Base-by-base conservation (phyloP, 2,888 invertebrate genomes). In the Pocota personata region DNA sequence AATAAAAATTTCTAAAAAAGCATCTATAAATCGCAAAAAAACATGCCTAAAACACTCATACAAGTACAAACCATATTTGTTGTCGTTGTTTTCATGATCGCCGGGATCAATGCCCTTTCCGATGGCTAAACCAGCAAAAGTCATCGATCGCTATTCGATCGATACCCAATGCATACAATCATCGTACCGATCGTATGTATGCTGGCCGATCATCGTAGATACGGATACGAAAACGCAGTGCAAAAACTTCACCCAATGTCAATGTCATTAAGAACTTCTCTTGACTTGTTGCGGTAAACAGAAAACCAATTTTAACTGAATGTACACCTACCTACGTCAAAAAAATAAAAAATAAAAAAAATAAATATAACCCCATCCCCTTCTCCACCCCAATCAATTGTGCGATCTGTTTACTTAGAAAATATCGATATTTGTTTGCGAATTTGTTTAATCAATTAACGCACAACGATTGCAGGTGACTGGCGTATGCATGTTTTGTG, bases 181-280 rank as follows among this genome's bases (percentile, higher is more conserved):
- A 24, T 24, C 24, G n/a, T n/a, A n/a, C n/a, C n/a, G 24, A 52
- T 57, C 66, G 32, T 27, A 27, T 21, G 24, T 50, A 66, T 24
- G 24, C 24, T 24, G 24, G 24, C 24, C 4, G 24, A 24, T 24
- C 24, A 24, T 24, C 24, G 24, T 24, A 24, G 24, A 24, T 24
- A 24, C 24, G 24, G 24, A 24, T n/a, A 24, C 24, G 24, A 4
- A 24, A 24, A 24, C 24, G 24, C 24, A 35, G 67, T 52, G 67
- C 67, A 67, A 67, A 67, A 67, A 67, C 67, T 52, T 67, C 40
- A 1, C 52, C 67, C 67, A 67, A 67, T 67, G 67, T 67, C 67
- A 67, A 67, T 67, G 67, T 67, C 67, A 52, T 67, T 67, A 67
- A 52, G 67, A 67, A 52, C 16, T 35, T 52, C 52, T 35, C 48